Conservation (phyloP, 2,113 vertebrate genomes). For the Jacana jacana region DNA sequence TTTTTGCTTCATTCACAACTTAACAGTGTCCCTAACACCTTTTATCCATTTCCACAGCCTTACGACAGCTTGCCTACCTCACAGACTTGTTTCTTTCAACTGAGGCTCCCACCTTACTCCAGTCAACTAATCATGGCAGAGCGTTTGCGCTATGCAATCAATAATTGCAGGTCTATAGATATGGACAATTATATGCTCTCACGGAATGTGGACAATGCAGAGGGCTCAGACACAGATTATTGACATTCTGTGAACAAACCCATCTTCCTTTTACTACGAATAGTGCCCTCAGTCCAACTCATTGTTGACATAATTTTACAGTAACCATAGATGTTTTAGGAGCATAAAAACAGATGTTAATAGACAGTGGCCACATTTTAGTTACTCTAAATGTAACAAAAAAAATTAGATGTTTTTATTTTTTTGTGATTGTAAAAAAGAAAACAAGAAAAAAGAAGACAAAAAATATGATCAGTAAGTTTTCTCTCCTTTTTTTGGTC, state of each 20-base stretch:
- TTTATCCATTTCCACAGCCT: conserved; percentile 74
- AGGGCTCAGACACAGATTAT: conserved; percentile 88
- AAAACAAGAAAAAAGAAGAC: conserved; percentile 63
- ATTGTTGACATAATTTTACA: conserved; percentile 64
- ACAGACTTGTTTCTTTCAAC: conserved; percentile 90
- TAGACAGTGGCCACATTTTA: conserved; percentile 78
- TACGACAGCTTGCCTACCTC: conserved; percentile 90
- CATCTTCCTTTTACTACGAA: conserved; percentile 34
- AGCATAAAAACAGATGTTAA: conserved; percentile 68
- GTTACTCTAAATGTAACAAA: conserved; percentile 81
- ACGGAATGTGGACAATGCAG: conserved; percentile 85
- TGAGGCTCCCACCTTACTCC: conserved; percentile 85
- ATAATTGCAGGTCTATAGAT: conserved; percentile 88
- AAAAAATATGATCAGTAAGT: conserved; percentile 53
- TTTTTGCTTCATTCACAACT: background rate
- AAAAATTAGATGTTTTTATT: conserved; percentile 83
- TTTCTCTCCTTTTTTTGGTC: conserved; percentile 75
- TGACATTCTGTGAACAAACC: conserved; percentile 63
- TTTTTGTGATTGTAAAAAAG: conserved; percentile 85
- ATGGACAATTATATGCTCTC: conserved; percentile 92
- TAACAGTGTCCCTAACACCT: background rate
- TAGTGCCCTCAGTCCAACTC: conserved; percentile 50
- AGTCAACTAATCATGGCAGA: conserved; percentile 86
- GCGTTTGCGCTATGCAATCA: conserved; percentile 87
- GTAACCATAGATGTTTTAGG: conserved; percentile 78